Percentiles rank a stretch among this genome's conserved stretches.
Conservation (phyloP, 2,888 invertebrate species). For the Craniophora ligustri region DNA sequence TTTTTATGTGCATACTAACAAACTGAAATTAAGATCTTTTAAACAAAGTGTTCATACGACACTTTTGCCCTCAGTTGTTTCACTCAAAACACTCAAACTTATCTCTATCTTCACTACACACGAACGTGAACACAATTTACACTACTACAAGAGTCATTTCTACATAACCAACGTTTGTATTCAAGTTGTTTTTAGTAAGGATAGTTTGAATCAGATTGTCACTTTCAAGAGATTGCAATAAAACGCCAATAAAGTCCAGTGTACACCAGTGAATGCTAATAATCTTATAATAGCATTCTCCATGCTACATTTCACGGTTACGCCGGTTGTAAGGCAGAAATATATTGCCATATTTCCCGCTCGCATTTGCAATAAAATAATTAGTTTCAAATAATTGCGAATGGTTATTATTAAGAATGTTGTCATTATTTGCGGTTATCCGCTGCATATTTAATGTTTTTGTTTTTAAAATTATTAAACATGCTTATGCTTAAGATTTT, state of each 20-base stretch:
- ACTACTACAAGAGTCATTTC: background rate
- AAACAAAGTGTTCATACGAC: conserved; percentile 58
- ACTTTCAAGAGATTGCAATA: conserved; percentile 56
- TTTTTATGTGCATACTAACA: conserved; percentile 56
- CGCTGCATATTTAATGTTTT: too few species aligned
- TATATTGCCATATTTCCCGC: conserved; percentile 26
- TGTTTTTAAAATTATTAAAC: too few species aligned
- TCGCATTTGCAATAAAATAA: conserved; percentile 33
- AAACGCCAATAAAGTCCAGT: conserved; percentile 51
- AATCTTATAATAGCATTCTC: conserved; percentile 45
- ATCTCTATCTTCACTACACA: background rate
- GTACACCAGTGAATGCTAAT: conserved; percentile 45
- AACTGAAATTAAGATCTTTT: conserved; percentile 66
- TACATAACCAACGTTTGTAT: fast-evolving
- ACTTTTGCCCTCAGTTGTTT: conserved; percentile 55
- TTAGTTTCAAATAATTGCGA: too few species aligned
- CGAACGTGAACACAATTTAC: conserved; percentile 3
- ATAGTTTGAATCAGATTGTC: conserved; percentile 57
- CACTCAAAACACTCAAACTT: background rate
- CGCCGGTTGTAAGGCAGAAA: conserved; percentile 32
- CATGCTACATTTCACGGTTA: conserved; percentile 39
- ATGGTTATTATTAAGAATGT: conserved; percentile 29
- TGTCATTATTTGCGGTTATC: conserved; percentile 4
- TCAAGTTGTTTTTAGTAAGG: conserved; percentile 12
- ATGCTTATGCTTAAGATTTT: too few species aligned